These are phyloP conservation scores for Tipula vernalis DNA, from an alignment of 2,888 invertebrate genomes.

Conservation along the genomic window DNA sequence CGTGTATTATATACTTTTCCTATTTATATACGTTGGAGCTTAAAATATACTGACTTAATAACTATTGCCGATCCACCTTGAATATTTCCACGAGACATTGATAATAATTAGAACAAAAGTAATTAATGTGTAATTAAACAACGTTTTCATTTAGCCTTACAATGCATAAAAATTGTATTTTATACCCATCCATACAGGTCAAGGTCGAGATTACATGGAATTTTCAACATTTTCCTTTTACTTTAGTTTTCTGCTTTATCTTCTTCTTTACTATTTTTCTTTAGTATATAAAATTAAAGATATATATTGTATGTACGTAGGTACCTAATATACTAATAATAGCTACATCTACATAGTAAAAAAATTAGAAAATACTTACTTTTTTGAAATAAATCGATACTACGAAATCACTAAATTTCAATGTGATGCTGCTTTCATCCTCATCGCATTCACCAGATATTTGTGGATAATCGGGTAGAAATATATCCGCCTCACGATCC, in stretches of 20 bases:
- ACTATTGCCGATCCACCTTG: background rate
- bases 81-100: background rate
- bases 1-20: background rate
- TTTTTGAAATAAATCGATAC: constrained; percentile 68
- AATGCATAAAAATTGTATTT: background rate
- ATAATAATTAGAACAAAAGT: background rate
- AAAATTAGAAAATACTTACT: constrained; percentile 37
- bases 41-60: background rate
- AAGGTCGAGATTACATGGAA: background rate
- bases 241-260: background rate
- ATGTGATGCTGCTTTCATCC: constrained; percentile 54
- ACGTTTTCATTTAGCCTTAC: background rate
- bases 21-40: background rate
- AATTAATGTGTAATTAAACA: background rate
- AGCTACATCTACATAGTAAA: too few relatives aligned
- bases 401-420: constrained; percentile 64
- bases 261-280: background rate
- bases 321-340: background rate
- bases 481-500: constrained; percentile 50
- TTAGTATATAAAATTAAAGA: too few relatives aligned
- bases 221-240: background rate
- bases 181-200: background rate
- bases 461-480: constrained; percentile 59
- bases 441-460: constrained; percentile 63
- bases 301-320: background rate